Evolutionary conservation across 2,797 vertebrate genomes (phyloP).

Genomic region (Sebastes oblongus): DNA sequence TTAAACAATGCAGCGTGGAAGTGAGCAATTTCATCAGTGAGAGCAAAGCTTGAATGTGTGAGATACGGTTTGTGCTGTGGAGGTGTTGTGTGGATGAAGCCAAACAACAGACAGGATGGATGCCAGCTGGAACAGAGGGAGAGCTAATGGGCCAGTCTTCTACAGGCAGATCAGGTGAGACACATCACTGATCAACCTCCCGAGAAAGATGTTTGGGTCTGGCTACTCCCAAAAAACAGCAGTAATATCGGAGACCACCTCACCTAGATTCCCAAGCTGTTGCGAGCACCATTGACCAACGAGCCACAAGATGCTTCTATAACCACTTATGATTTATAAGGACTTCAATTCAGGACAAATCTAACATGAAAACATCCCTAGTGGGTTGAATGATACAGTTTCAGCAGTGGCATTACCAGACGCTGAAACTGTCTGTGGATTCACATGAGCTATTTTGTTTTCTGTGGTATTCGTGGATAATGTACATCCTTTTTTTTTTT

Average conservation of each 20-base stretch:
- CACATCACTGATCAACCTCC: neutral
- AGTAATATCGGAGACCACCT: neutral
- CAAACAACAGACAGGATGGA: constrained; percentile 4
- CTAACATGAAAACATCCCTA: neutral
- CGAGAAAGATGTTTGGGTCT: neutral
- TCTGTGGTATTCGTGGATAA: neutral
- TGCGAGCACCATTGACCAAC: neutral
- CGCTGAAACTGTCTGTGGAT: neutral
- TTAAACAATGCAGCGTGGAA: constrained; percentile 4
- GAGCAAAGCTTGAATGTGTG: neutral
- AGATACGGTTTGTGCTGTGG: constrained; percentile 5
- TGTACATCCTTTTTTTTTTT: neutral
- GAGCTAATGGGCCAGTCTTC: neutral
- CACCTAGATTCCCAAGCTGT: neutral
- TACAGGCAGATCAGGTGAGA: neutral
- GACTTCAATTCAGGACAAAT: neutral
- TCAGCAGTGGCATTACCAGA: neutral
- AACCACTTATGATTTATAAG: neutral
- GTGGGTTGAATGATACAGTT: neutral
- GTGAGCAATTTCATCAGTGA: constrained; percentile 16
- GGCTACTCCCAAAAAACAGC: neutral
- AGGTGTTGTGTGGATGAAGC: constrained; percentile 15
- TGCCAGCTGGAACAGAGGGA: neutral
- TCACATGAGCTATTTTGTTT: neutral
- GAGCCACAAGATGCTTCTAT: neutral